Evolutionary conservation across 2,113 vertebrate genomes (phyloP), one percentile per base, ranked within the genome.

Genomic region (Myrmecophaga tridactyla): DNA sequence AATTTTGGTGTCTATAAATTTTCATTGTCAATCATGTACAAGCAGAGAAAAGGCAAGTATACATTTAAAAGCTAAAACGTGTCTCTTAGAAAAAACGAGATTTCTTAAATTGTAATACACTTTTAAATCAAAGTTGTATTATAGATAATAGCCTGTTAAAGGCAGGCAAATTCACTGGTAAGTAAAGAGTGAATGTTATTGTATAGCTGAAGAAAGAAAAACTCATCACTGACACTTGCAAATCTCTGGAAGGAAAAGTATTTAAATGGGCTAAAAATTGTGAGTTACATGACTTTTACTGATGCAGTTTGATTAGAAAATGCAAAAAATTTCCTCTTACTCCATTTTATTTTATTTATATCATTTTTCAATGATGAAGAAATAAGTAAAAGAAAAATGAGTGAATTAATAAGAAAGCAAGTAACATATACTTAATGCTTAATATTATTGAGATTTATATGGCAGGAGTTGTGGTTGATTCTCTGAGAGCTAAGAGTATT

Each of bases 271-370:
- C n/a, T 70, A 67, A 91, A 91, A 81, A 39, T n/a, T 70, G 25
- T 86, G 53, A 85, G 65, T 36, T 43, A 31, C 10, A 67, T 69
- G 0, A 85, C 36, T 65, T 21, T 89, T 93, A 3, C 1, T 70
- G 86, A 69, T 31, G 18, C 17, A 31, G 80, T 94, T 82, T 95
- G 39, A 81, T 67, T 91, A 91, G 21, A 83, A 18, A 36, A n/a
- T 81, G 15, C 4, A 67, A 86, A 72, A 82, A 53, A n/a, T 17
- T 17, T 27, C 23, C 12, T 23, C 21, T 81, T 81, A 58, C 3
- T 78, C 51, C 11, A 86, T 34, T 60, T 87, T 29, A 29, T 76
- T 91, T 97, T 94, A 67, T n/a, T n/a, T n/a, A n/a, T n/a, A n/a
- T n/a, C n/a, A n/a, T 23, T 46, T 17, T 53, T 34, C 41, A 39